Evolutionary conservation across 2,113 vertebrate genomes (phyloP).

Genomic region (Aegotheles bennettii): DNA sequence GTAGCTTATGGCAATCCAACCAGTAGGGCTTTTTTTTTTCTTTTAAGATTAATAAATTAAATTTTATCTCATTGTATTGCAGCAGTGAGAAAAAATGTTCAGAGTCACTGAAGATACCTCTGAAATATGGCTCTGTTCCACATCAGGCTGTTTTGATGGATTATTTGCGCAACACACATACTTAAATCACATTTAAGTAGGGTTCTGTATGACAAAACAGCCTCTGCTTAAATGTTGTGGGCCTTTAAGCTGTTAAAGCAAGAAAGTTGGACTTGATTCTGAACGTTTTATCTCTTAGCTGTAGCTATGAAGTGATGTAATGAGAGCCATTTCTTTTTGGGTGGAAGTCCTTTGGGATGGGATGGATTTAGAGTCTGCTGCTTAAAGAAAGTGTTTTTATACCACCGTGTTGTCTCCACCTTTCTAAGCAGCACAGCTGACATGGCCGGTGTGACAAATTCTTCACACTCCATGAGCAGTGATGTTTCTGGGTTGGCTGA

Average conservation of each 20-base stretch:
- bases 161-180: not conserved
- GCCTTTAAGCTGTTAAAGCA: not conserved
- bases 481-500: not conserved
- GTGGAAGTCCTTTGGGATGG: not conserved
- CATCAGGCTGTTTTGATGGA: not conserved
- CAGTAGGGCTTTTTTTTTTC: not conserved
- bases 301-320: not conserved
- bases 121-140: not conserved
- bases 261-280: not conserved
- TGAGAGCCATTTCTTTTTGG: not conserved
- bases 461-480: not conserved
- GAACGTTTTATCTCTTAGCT: not conserved
- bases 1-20: not conserved
- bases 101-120: not conserved
- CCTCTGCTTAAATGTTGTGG: not conserved
- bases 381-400: not conserved
- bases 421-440: not conserved
- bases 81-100: not conserved
- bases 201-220: not conserved
- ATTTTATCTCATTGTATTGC: not conserved
- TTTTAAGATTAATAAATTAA: not conserved
- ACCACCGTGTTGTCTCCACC: not conserved
- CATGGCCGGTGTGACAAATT: not conserved
- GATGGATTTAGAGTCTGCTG: not conserved
- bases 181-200: not conserved